Evolutionary conservation across 30 jellyfish, hydroid and myxozoan species (phyloP).

Genomic region (Hydra vulgaris): DNA sequence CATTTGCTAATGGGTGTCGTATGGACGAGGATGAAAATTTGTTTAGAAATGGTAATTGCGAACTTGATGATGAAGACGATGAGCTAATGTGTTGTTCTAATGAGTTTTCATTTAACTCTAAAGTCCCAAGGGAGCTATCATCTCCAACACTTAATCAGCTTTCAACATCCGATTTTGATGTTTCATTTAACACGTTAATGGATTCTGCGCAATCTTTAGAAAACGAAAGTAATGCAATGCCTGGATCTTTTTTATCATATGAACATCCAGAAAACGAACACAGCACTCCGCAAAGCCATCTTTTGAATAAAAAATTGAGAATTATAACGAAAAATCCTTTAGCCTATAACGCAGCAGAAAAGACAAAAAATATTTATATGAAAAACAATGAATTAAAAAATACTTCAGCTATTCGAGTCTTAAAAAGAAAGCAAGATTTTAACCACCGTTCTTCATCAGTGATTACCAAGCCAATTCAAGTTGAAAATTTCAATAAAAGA

Average conservation of each 20-base stretch:
- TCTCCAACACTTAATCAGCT: slow-evolving; percentile 79
- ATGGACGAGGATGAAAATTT: slow-evolving; percentile 63
- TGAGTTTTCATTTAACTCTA: slow-evolving; percentile 27
- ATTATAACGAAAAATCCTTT: background rate
- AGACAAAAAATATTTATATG: background rate
- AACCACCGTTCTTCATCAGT: background rate
- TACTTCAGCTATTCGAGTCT: background rate
- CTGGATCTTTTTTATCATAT: background rate
- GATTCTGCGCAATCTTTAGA: background rate
- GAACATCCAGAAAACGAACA: background rate
- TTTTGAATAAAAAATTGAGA: background rate
- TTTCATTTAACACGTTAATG: slow-evolving; percentile 26
- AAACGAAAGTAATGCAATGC: background rate
- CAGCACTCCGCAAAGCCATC: background rate
- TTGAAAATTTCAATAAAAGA: background rate
- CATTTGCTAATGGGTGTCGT: slow-evolving; percentile 3
- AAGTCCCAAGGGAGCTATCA: slow-evolving; percentile 39
- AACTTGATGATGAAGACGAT: slow-evolving; percentile 54
- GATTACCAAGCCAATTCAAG: background rate
- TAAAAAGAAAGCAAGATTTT: background rate
- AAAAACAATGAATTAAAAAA: background rate
- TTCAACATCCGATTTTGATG: slow-evolving; percentile 43
- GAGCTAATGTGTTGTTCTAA: slow-evolving; percentile 49
- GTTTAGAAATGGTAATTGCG: slow-evolving; percentile 40
- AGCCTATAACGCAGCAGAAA: background rate